Evolutionary conservation across 2,888 invertebrate species (phyloP), one percentile per base, ranked within the genome.

Genomic region (Idaea aversata): DNA sequence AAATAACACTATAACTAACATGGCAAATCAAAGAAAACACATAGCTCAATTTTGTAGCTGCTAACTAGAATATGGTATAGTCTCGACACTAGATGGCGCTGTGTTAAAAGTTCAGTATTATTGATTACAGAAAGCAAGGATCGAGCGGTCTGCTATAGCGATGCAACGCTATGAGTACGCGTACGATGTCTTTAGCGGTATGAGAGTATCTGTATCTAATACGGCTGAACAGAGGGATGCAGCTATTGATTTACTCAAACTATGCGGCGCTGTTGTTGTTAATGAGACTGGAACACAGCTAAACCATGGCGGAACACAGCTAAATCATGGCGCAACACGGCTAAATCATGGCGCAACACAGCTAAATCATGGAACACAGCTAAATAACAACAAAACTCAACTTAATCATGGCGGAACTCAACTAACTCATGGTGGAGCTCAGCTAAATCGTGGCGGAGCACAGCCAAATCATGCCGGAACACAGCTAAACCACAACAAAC

Each of bases 141-240:
- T 88, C 0, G 91, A 91, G 75, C 84, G 91, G 15, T 70, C 76
- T 4, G 90, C 90, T 0, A 72, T 90, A 0, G 78, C 81, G 7
- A 82, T 76, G 36, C 73, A 76, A 3, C 76, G 77, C n/a, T 72
- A 77, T 0, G 88, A 90, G 59, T 91, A 91, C 73, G 87, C 85
- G 0, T 91, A 86, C 74, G 84, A 91, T 70, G 81, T 92, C 0
- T 92, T 92, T 73, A 78, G 78, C 69, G 88, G 88, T 0, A 86
- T 87, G 76, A 75, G 79, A 0, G 85, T 91, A 0, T 73, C 66
- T 0, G 61, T 91, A 1, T 68, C 83, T 0, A 70, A 75, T 0
- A 65, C 75, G 15, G 82, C 85, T 0, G 81, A 86, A 0, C 84
- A 89, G 62, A 80, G 70, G 57, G 82, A 84, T 59, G 87, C 87